These are phyloP conservation scores for Hypena proboscidalis DNA, from an alignment of 2,888 invertebrate species.

Conservation along the genomic window DNA sequence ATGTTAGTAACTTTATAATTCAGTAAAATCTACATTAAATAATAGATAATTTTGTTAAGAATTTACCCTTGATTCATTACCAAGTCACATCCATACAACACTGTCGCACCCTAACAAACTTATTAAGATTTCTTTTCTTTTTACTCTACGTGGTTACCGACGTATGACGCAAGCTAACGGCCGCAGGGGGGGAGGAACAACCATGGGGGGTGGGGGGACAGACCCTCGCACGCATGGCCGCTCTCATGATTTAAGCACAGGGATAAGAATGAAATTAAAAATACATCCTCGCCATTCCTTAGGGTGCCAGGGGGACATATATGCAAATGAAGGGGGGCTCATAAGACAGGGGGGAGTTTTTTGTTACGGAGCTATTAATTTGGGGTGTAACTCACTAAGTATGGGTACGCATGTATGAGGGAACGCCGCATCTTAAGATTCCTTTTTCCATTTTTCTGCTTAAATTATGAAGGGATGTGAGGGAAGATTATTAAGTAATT, in stretches of 20 bases:
- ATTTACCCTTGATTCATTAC: conserved; percentile 21
- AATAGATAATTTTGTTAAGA: no score
- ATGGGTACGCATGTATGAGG: conserved; percentile 68
- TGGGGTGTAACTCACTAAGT: conserved; percentile 82
- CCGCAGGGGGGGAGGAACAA: conserved; percentile 55
- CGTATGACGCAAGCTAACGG: conserved; percentile 84
- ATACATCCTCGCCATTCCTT: conserved; percentile 83
- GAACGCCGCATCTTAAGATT: conserved; percentile 56
- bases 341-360: conserved; percentile 82
- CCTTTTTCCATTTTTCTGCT: conserved; percentile 65
- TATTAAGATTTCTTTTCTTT: conserved; percentile 86
- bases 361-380: conserved; percentile 85
- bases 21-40: no score
- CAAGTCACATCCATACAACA: conserved; percentile 57
- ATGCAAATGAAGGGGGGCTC: conserved; percentile 77
- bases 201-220: conserved; percentile 50
- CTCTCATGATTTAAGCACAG: conserved; percentile 85
- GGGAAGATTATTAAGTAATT: conserved; percentile 76
- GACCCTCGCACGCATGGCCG: conserved; percentile 83
- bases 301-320: conserved; percentile 83
- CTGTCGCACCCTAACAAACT: conserved; percentile 82
- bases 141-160: conserved; percentile 85
- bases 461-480: conserved; percentile 75
- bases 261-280: conserved; percentile 86
- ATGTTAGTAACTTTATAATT: no score